These are phyloP conservation scores for Hippotragus niger DNA, from an alignment of 2,113 vertebrate species.

Conservation along the genomic window DNA sequence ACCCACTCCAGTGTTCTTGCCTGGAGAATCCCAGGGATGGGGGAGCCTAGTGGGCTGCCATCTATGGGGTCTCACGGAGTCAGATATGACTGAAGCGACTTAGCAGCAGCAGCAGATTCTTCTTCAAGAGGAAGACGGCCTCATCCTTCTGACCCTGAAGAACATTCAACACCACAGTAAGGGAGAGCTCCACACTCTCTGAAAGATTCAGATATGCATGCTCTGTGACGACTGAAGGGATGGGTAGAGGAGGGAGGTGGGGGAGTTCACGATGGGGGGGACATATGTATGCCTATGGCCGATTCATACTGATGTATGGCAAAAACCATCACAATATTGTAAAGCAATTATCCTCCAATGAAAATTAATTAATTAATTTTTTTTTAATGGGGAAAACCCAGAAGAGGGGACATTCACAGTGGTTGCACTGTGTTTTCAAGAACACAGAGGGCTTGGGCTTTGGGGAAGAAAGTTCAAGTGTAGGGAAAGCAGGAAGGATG, in stretches of 20 bases:
- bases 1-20: too few species aligned
- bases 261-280: rapidly evolving
- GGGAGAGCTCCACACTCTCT: neutral
- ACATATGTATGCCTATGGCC: neutral
- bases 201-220: neutral
- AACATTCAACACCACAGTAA: neutral
- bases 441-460: neutral
- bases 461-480: neutral
- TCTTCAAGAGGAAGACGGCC: neutral
- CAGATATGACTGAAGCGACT: too few species aligned
- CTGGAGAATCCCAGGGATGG: too few species aligned
- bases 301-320: neutral
- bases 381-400: rapidly evolving
- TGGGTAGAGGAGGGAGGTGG: neutral
- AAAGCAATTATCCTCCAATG: neutral
- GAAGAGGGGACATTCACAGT: too few species aligned
- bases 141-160: neutral
- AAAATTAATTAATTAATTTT: neutral
- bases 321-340: neutral
- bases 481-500: neutral
- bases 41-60: too few species aligned
- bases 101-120: neutral
- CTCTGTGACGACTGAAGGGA: neutral
- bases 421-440: neutral
- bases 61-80: too few species aligned